Evolutionary conservation across 2,888 invertebrate species (phyloP), one percentile per base, ranked within the genome.

Genomic region (Leucoptera coffeella): DNA sequence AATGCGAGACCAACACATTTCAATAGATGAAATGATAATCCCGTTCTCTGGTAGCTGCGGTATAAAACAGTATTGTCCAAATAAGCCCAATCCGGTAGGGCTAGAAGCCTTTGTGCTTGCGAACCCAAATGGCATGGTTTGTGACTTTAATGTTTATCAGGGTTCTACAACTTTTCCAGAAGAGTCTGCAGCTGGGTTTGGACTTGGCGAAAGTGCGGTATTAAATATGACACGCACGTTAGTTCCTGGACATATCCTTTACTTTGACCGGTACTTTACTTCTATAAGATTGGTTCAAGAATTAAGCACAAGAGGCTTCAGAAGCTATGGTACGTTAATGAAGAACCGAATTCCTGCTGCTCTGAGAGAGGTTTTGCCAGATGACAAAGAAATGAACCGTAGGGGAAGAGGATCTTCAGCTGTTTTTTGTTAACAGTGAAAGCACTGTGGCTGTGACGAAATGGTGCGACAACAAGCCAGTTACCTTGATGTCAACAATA

Each of bases 21-120:
- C 38, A 3, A 34, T 40, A 15, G 41, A 43, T 24, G 42, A 44
- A 23, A 41, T 42, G 26, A 40, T 42, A 33, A 39, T 42, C 9
- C 42, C 40, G 7, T 44, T 41, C 36, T 35, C 38, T 12, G 39
- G 41, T 10, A 29, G 36, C 15, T 39, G 38, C 25, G 28, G 23
- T n/a, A 12, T 28, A 12, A 15, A 15, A 17, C 28, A 28, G 17
- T 28, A 28, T 11, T 23, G 23, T 20, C 28, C 28, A 12, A 12
- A 12, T 6, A 28, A 28, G 10, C 28, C 23, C 17, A 28, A 28
- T 13, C 23, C 23, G 8, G 19, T 28, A 5, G 28, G 23, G 7
- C 14, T 28, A 14, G 22, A 22, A 14, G 15, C 10, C 8, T 22
- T 27, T 11, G 42, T 48, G 10, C 28, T 36, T 23, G 38, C 41